Conservation (phyloP, 2,888 invertebrate species). For the Linnaemya vulpina region DNA sequence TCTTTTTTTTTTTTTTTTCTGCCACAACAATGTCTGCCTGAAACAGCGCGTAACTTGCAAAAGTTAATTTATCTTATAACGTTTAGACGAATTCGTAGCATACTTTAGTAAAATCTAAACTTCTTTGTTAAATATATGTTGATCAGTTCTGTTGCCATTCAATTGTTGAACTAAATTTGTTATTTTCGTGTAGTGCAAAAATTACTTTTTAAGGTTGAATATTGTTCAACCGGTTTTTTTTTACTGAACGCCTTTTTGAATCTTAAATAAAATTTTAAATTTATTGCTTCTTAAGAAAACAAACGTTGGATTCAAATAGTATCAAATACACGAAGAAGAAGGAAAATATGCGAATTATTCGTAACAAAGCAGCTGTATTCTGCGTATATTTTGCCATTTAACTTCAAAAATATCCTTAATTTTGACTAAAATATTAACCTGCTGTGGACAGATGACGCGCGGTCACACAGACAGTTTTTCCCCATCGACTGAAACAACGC, state of each 20-base stretch:
- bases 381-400: not conserved
- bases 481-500: too few relatives aligned
- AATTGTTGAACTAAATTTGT: not conserved
- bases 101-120: not conserved
- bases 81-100: slow-evolving; percentile 5
- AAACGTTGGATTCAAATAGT: not conserved
- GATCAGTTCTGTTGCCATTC: not conserved
- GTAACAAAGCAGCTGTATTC: slow-evolving; percentile 34
- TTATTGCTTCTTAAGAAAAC: slow-evolving; percentile 29
- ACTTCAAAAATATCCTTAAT: slow-evolving; percentile 1
- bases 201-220: not conserved
- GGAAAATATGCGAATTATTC: not conserved
- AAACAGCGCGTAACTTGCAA: not conserved
- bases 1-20: slow-evolving; percentile 1
- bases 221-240: slow-evolving; percentile 47
- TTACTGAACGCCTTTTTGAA: not conserved
- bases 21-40: slow-evolving; percentile 41
- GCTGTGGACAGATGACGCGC: not conserved
- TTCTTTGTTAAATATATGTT: not conserved
- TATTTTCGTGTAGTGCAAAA: not conserved
- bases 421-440: slow-evolving; percentile 10
- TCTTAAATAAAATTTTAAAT: not conserved
- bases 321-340: not conserved
- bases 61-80: not conserved
- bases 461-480: too few relatives aligned